Evolutionary conservation across 2,113 vertebrate genomes (phyloP).

Genomic region (Patagioenas fasciata): DNA sequence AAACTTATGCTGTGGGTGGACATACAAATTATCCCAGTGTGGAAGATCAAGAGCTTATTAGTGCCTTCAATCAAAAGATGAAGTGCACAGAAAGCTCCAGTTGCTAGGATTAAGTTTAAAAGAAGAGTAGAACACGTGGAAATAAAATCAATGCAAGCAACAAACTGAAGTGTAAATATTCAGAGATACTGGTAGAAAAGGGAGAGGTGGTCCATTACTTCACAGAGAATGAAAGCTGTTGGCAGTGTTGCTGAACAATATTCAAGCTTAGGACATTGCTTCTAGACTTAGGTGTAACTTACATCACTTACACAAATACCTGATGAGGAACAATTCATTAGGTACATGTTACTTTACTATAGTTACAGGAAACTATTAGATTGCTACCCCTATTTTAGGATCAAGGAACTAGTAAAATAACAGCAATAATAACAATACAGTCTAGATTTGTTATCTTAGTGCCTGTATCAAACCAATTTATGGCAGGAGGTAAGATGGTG

Average conservation of each 20-base stretch:
- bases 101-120: neutral
- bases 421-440: neutral
- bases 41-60: neutral
- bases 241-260: neutral
- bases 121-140: neutral
- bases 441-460: constrained; percentile 50
- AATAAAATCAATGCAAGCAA: constrained; percentile 5
- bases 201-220: neutral
- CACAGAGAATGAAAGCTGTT: neutral
- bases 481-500: constrained; percentile 32
- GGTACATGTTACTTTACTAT: neutral
- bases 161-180: neutral
- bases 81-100: neutral
- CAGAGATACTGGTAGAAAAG: neutral
- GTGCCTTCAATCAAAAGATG: neutral
- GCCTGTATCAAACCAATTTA: neutral
- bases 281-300: neutral
- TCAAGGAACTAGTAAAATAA: constrained; percentile 42
- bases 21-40: neutral
- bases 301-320: neutral
- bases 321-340: neutral
- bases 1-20: neutral
- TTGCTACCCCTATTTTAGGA: neutral
- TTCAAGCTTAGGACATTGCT: neutral
- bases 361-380: neutral